Conservation (phyloP, 2,113 vertebrate species). For the Machaerirhynchus nigripectus region DNA sequence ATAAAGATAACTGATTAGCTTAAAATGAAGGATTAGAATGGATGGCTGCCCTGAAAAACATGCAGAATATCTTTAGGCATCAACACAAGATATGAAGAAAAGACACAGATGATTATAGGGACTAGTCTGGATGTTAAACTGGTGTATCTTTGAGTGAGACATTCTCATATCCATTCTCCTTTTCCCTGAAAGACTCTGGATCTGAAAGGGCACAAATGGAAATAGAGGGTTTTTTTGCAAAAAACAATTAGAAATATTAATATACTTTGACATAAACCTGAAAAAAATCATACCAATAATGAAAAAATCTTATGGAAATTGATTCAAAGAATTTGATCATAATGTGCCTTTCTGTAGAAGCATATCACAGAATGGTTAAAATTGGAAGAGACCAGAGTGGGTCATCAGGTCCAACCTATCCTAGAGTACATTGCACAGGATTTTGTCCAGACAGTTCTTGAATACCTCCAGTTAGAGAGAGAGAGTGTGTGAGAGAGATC, state of each 20-base stretch:
- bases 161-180: neutral
- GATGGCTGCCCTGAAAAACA: neutral
- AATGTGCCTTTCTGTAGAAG: neutral
- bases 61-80: neutral
- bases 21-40: neutral
- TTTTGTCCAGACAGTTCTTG: neutral
- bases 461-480: neutral
- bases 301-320: neutral
- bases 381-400: neutral
- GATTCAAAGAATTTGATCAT: neutral
- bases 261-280: neutral
- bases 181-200: neutral
- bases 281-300: neutral
- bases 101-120: neutral
- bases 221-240: neutral
- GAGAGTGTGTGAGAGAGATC: no score
- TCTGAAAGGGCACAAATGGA: neutral
- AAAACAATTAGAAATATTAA: neutral
- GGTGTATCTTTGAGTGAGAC: neutral
- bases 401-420: neutral
- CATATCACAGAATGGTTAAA: neutral
- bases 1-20: neutral
- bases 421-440: neutral
- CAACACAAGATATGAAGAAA: neutral
- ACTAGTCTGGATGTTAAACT: neutral